Evolutionary conservation across 2,113 vertebrate species (phyloP), one percentile per base, ranked within the genome.

Genomic region (Phaethon lepturus): DNA sequence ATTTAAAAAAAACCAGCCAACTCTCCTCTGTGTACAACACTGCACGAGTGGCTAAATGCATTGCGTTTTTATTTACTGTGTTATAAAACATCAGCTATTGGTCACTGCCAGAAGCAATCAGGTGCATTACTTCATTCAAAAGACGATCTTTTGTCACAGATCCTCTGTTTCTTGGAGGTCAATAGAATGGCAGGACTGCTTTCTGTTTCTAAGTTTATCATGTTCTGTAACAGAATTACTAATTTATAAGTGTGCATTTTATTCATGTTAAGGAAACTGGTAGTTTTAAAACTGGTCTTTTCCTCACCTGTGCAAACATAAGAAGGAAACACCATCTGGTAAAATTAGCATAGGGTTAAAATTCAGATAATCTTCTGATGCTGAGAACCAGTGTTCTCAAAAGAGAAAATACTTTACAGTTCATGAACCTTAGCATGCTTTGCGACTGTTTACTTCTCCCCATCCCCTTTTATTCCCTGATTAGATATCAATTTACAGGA

Each of bases 401-500:
- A 68, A 59, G 49, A 73, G 6, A 76, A 83, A 81, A 62, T 31
- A 71, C 4, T 67, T 76, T 53, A 74, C 56, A 75, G 13, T 88
- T 86, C 17, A 17, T 75, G 33, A 84, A 35, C n/a, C 14, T 47
- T 40, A 15, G 35, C 52, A 90, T 64, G 40, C 23, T 91, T 84
- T 92, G 33, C 42, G 88, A 16, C 64, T 64, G 22, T 80, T 86
- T 80, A 28, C 8, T 89, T 72, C 64, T 87, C 44, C 20, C 16
- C 26, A 47, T 35, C 17, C 35, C 8, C 13, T 93, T 96, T 93
- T 91, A 91, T 71, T 95, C 52, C 52, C 68, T 87, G 40, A 78
- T 86, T 95, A 58, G 60, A n/a, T 92, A 88, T 78, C 79, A 95
- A 23, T 94, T 93, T 83, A 56, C 79, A 71, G 60, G 66, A 86